phyloP scores from a whole-genome alignment of 2,797 vertebrate species.

The Microchirus variegatus region DNA sequence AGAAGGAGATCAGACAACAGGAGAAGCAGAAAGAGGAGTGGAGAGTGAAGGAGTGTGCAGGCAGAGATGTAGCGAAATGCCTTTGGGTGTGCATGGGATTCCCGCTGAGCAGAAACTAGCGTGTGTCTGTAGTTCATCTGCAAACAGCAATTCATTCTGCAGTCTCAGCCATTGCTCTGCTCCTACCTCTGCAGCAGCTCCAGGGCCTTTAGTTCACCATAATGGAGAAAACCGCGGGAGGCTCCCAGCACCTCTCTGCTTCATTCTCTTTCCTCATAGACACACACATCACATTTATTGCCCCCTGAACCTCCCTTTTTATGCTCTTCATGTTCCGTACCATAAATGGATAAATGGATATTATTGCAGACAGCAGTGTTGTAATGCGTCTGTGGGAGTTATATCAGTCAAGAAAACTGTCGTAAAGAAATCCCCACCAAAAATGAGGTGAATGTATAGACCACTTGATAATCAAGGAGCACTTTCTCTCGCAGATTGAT shows the following conservation, averaged over 20 bases:
- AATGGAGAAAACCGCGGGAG: constrained; percentile 44
- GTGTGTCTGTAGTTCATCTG: constrained; percentile 40
- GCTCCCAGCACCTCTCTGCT: constrained; percentile 23
- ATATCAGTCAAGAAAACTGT: not conserved
- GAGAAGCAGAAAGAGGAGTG: constrained; percentile 7
- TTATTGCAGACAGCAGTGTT: not conserved
- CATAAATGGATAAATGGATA: not conserved
- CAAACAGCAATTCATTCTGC: constrained; percentile 39
- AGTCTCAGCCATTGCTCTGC: constrained; percentile 19
- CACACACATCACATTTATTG: constrained; percentile 34
- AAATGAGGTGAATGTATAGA: not conserved
- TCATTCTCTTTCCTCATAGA: constrained; percentile 21
- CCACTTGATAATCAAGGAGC: not conserved
- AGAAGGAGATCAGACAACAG: constrained; percentile 4
- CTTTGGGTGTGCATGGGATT: constrained; percentile 29
- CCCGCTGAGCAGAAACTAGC: constrained; percentile 49
- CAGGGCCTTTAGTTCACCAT: constrained; percentile 32
- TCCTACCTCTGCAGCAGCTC: constrained; percentile 38
- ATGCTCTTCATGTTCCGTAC: constrained; percentile 1
- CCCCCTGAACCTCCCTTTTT: not conserved
- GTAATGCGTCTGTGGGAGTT: not conserved
- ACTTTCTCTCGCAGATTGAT: not conserved
- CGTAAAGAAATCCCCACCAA: not conserved
- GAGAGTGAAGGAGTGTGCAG: constrained; percentile 21
- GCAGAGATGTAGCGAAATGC: constrained; percentile 37